phyloP scores from a whole-genome alignment of 2,113 vertebrate species.

The Macheiramphus alcinus region DNA sequence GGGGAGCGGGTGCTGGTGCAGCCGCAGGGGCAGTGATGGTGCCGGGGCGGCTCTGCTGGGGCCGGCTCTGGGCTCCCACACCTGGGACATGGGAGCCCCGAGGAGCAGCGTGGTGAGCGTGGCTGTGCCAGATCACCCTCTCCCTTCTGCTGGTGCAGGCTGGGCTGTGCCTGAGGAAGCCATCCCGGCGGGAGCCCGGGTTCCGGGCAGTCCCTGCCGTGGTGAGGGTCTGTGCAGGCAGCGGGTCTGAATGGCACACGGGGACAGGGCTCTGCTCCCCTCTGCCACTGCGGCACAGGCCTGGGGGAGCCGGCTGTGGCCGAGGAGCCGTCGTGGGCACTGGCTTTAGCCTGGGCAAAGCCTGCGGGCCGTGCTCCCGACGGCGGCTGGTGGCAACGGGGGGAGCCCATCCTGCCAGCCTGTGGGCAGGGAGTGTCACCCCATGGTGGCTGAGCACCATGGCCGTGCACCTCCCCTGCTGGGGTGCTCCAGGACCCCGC shows the following conservation, averaged over 20 bases:
- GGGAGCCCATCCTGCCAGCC: background rate
- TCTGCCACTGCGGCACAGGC: background rate
- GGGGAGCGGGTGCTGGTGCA: background rate
- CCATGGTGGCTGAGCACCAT: background rate
- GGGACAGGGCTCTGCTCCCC: background rate
- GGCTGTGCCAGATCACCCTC: background rate
- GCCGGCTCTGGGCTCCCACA: background rate
- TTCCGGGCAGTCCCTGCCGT: background rate
- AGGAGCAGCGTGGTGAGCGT: background rate
- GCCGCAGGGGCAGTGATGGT: background rate
- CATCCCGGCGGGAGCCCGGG: background rate
- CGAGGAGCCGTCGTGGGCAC: fast-evolving
- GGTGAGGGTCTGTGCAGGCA: background rate
- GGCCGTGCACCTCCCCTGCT: background rate
- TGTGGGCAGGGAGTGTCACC: background rate
- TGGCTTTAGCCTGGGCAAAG: background rate
- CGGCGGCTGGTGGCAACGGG: background rate
- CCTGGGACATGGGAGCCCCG: background rate
- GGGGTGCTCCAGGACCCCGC: too few species aligned
- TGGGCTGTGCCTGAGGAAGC: background rate
- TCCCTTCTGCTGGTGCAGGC: background rate
- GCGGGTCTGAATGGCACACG: background rate
- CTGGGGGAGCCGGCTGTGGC: too few species aligned
- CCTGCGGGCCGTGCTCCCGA: background rate
- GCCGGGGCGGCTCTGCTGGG: background rate